Evolutionary conservation across 2,888 invertebrate genomes (phyloP), one percentile per base, ranked within the genome.

Genomic region (Mechanitis mazaeus): DNA sequence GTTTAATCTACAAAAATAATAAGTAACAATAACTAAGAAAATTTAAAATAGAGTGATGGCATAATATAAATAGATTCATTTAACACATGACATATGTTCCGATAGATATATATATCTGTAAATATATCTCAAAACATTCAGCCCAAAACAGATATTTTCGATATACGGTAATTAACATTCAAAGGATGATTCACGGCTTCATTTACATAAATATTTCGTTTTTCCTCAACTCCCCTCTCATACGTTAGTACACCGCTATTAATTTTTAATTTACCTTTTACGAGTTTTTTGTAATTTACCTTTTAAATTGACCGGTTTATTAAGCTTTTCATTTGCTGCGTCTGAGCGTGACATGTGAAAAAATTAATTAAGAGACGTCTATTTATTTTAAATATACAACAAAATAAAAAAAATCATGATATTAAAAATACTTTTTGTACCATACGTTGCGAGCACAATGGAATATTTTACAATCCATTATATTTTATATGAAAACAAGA

Each of bases 211-310:
- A 69, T 69, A 68, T 67, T 59, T 55, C 60, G 59, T 62, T 60
- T 62, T 55, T 61, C 55, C 60, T 38, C 58, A 54, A 35, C 55
- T 55, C 59, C 58, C 64, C 60, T 55, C 53, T 68, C 72, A 72
- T 73, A 75, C 72, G 70, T 69, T 71, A 71, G 74, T 73, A 68
- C 59, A 66, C 67, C 59, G 75, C 74, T 73, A 73, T 79, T 76
- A 77, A 78, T 78, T 78, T 80, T 80, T 78, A 79, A 80, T 79
- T 80, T 74, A 61, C 64, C 69, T 75, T 76, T 79, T 75, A 80
- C 74, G 78, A 74, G 56, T 69, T 64, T 75, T 74, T 71, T 73
- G 67, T 69, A 64, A 61, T 64, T 65, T 56, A 50, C 53, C 61
- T 53, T 59, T 64, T 57, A 61, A 65, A 65, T 61, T 64, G 64